phyloP scores from a whole-genome alignment of 2,113 vertebrate genomes.

The Leucosticte australis region DNA sequence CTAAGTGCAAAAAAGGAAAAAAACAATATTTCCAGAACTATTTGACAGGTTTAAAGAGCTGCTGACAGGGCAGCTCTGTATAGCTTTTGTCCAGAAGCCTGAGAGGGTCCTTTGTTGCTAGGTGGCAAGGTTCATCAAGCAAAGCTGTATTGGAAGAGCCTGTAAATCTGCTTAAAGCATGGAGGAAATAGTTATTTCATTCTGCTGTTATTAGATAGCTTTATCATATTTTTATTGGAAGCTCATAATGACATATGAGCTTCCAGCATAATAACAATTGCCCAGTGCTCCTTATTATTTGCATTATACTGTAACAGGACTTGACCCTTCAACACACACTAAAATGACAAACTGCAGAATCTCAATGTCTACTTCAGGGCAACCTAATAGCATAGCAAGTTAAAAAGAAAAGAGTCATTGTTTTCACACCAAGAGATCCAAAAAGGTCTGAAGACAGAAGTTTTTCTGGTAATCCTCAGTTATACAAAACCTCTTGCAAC shows the following conservation, averaged over 20 bases:
- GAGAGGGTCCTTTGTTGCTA: neutral
- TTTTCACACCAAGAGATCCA: neutral
- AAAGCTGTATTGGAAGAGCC: neutral
- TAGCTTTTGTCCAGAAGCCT: neutral
- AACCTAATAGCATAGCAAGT: neutral
- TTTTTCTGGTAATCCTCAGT: neutral
- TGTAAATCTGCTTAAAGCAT: neutral
- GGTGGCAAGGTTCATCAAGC: slow-evolving; percentile 39
- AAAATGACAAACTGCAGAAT: neutral
- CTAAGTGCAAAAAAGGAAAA: slow-evolving; percentile 21
- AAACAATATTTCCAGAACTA: neutral
- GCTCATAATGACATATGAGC: neutral
- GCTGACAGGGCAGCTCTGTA: neutral
- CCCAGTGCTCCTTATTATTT: neutral
- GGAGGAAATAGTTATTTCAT: neutral
- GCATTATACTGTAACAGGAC: neutral
- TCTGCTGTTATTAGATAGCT: neutral
- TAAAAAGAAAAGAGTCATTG: neutral
- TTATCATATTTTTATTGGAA: neutral
- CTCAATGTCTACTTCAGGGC: neutral
- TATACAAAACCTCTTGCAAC: neutral
- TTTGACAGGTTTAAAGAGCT: neutral
- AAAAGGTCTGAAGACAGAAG: neutral
- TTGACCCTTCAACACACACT: neutral
- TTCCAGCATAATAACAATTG: neutral